Conservation (phyloP, 2,797 vertebrate genomes). For the Petrocephalus schoutedeni region DNA sequence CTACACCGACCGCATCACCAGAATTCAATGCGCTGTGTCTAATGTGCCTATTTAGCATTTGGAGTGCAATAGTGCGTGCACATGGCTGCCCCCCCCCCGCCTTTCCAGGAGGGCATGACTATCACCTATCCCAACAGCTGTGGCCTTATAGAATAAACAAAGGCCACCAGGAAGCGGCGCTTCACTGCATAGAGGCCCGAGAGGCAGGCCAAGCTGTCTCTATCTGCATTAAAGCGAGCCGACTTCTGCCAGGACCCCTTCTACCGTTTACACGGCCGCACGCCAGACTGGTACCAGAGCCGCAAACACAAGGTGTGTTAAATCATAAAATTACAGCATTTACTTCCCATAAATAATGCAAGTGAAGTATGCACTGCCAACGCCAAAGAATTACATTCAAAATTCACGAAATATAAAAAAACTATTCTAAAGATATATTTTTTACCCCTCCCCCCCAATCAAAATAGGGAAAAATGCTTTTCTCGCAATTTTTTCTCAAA, state of each 20-base stretch:
- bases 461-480: not conserved
- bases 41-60: constrained; percentile 74
- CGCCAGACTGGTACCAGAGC: not conserved
- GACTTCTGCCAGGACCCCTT: constrained; percentile 38
- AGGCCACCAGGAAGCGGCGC: constrained; percentile 66
- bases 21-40: constrained; percentile 73
- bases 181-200: constrained; percentile 65
- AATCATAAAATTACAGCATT: not conserved
- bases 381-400: not conserved
- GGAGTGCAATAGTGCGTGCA: constrained; percentile 64
- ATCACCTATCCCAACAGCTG: constrained; percentile 74
- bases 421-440: not conserved
- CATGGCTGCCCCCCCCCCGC: constrained; percentile 47
- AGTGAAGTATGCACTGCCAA: not conserved
- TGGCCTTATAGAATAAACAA: constrained; percentile 68
- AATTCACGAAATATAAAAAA: not conserved
- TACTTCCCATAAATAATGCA: not conserved
- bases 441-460: not conserved
- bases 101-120: constrained; percentile 51
- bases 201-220: constrained; percentile 55
- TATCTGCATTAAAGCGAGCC: constrained; percentile 39
- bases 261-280: constrained; percentile 35
- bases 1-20: constrained; percentile 65
- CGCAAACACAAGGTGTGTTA: not conserved
- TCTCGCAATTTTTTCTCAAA: not conserved